phyloP scores from a whole-genome alignment of 2,888 invertebrate genomes.

The Pasiphila rectangulata region DNA sequence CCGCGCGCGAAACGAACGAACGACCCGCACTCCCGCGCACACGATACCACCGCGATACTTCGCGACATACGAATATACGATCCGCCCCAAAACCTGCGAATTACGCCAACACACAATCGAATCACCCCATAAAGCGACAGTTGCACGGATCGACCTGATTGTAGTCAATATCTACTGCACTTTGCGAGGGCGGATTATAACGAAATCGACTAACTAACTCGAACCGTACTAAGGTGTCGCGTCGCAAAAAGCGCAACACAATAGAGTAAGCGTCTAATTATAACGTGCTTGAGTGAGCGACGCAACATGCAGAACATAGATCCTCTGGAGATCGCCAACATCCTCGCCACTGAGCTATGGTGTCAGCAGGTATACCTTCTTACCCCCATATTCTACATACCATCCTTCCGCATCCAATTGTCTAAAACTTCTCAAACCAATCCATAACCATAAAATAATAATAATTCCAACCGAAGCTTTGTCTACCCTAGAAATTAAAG shows the following conservation, averaged over 20 bases:
- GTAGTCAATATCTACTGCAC: slow-evolving; percentile 53
- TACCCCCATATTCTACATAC: neutral
- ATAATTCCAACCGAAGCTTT: too few species aligned
- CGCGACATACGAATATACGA: slow-evolving; percentile 56
- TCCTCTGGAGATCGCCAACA: slow-evolving; percentile 91
- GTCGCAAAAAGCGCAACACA: slow-evolving; percentile 80
- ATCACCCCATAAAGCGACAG: slow-evolving; percentile 33
- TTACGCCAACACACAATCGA: slow-evolving; percentile 25
- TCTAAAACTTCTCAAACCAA: neutral
- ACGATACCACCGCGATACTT: slow-evolving; percentile 56
- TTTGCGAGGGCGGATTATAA: slow-evolving; percentile 78
- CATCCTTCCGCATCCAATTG: neutral
- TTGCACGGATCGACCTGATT: slow-evolving; percentile 54
- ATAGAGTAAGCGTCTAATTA: slow-evolving; percentile 80
- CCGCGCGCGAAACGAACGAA: slow-evolving; percentile 80
- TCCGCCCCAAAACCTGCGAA: slow-evolving; percentile 49
- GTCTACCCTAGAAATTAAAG: neutral
- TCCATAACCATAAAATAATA: too few species aligned
- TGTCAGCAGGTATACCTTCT: slow-evolving; percentile 86
- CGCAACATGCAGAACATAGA: slow-evolving; percentile 83
- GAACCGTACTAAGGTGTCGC: slow-evolving; percentile 78
- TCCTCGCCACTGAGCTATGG: slow-evolving; percentile 91
- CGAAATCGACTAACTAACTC: slow-evolving; percentile 79
- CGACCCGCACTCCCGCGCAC: slow-evolving; percentile 79
- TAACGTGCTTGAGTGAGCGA: slow-evolving; percentile 70